Evolutionary conservation across 2,888 invertebrate genomes (phyloP), one percentile per base, ranked within the genome.

Genomic region (Leptopilina syphax): DNA sequence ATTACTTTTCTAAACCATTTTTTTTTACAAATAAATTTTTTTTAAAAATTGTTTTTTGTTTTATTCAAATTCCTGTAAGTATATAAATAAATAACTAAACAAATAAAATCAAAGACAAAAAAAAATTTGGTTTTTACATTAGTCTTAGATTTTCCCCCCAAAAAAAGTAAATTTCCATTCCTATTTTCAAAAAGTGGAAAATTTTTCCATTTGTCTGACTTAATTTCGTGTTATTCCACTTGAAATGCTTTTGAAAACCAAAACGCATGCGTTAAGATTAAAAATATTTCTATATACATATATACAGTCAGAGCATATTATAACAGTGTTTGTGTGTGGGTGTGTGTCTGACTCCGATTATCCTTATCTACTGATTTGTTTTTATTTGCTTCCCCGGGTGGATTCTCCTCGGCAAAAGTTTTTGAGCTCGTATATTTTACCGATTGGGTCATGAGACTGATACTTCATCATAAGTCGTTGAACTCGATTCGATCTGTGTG

Each of bases 381-480:
- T 57, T 73, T 73, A 73, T 73, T 73, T 73, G 57, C 41, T 57
- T 50, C 50, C 50, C 50, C 47, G 8, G 47, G 54, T 13, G 34
- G 34, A 13, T 57, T 73, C 73, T 73, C 34, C 73, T 73, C 34
- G 50, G 73, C 73, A 73, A 73, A 73, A 73, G 54, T 73, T 73
- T 34, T 73, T 41, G 27, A 54, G 57, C 73, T 73, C 57, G 34
- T 57, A 73, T 57, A 57, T 73, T 73, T 73, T 57, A 57, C 73
- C 73, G 73, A 73, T 73, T 73, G 57, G 73, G 73, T 73, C 73
- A 73, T 34, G 73, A 57, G 57, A 57, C 73, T 73, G 34, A n/a
- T 18, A 73, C 54, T 73, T 73, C n/a, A 73, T 73, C 57, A 73
- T 73, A 73, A 73, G 73, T 73, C 73, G 73, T 73, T 73, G 73